phyloP scores from a whole-genome alignment of 2,113 vertebrate genomes.

The Stegostoma tigrinum region DNA sequence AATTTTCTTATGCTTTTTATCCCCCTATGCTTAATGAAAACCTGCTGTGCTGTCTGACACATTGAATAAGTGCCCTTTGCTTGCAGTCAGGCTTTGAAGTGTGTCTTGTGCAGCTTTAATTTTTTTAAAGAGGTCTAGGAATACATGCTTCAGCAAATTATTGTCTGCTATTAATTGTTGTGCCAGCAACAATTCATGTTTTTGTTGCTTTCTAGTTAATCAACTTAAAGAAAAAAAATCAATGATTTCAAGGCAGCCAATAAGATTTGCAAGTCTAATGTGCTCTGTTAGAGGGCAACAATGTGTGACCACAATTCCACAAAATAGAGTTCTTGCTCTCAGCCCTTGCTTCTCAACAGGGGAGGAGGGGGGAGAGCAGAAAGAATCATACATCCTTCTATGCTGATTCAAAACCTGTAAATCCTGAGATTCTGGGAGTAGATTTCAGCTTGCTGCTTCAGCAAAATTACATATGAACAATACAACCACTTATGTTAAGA shows the following conservation, averaged over 20 bases:
- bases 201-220: background rate
- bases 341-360: background rate
- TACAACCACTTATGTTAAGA: no score
- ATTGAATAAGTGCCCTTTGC: background rate
- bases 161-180: background rate
- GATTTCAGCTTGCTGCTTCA: background rate
- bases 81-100: conserved; percentile 16
- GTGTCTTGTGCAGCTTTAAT: background rate
- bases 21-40: conserved; percentile 15
- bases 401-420: background rate
- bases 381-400: background rate
- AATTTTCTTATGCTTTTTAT: background rate
- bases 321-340: background rate
- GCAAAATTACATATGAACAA: background rate
- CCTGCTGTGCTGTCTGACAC: conserved; percentile 31
- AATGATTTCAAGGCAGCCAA: background rate
- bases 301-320: background rate
- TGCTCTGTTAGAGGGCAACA: background rate
- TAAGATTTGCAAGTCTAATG: background rate
- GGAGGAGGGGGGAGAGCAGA: no score
- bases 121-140: background rate
- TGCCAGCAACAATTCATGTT: background rate
- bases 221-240: background rate
- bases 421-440: background rate
- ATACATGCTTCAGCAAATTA: background rate